Conservation (phyloP, 2,113 vertebrate species). For the Macaca fascicularis region T2T-MFA8v1.1 NC_088392.1:54945501-54946000, state of each 20-base stretch:
- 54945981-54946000: slow-evolving; percentile 74
- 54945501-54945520: background rate
- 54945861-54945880: slow-evolving; percentile 87
- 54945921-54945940: slow-evolving; percentile 87
- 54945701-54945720: background rate
- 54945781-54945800: slow-evolving; percentile 55
- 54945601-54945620: background rate
- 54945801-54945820: slow-evolving; percentile 74
- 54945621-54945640: background rate
- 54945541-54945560: slow-evolving; percentile 26
- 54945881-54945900: slow-evolving; percentile 91
- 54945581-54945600: slow-evolving; percentile 24
- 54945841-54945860: slow-evolving; percentile 82
- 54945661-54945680: slow-evolving; percentile 33
- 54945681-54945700: slow-evolving; percentile 31
- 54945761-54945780: slow-evolving; percentile 65
- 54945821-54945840: slow-evolving; percentile 79
- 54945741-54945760: slow-evolving; percentile 54
- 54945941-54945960: slow-evolving; percentile 88
- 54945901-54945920: slow-evolving; percentile 82
- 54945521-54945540: slow-evolving; percentile 15
- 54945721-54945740: slow-evolving; percentile 7
- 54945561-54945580: slow-evolving; percentile 38
- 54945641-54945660: slow-evolving; percentile 11
- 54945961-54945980: slow-evolving; percentile 85